Base-by-base conservation (phyloP, 2,888 invertebrate species). In the Elegia similella region DNA sequence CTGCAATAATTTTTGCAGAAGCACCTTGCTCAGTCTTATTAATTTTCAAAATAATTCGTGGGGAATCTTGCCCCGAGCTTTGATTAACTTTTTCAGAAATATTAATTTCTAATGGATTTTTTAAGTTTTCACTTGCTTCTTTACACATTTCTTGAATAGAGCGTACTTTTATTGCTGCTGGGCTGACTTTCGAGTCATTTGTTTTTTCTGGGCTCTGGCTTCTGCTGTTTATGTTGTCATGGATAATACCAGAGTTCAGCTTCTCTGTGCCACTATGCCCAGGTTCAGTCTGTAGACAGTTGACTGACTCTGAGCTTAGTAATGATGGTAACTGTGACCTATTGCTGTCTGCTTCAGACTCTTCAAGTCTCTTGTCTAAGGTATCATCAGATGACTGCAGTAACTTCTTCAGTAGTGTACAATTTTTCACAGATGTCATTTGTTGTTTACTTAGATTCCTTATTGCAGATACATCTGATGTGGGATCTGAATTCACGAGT, bases 31-130 rank as follows among this genome's bases (percentile, higher is more conserved):
- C 93, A 69, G 93, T 92, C 85, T 94, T 94, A 75, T 94, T 94
- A 67, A 94, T 94, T 83, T 94, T 94, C 69, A 94, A 83, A 65
- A 94, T 93, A 66, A 94, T 94, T 70, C 94, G 76, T 57, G 92
- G 92, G 30, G 92, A 92, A 71, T 92, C 92, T 79, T 91, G 91
- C 47, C 88, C 90, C 55, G 88, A 85, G 61, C 84, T 84, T 69
- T 83, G 84, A 76, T 77, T 82, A 17, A 78, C 68, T 69, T 87
- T 88, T 58, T 90, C 88, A 61, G 86, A 76, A 60, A 89, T 82
- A 60, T 77, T 82, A 52, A 92, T 89, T 81, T 92, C 92, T 72
- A 92, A 72, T n/a, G 92, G 91, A 67, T 85, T 86, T 61, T 83
- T 84, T 55, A 88, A 62, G 69, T 70, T 84, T 60, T 87, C 86